phyloP scores from a whole-genome alignment of 2,888 invertebrate species.

The Meiosimyza decipiens region DNA sequence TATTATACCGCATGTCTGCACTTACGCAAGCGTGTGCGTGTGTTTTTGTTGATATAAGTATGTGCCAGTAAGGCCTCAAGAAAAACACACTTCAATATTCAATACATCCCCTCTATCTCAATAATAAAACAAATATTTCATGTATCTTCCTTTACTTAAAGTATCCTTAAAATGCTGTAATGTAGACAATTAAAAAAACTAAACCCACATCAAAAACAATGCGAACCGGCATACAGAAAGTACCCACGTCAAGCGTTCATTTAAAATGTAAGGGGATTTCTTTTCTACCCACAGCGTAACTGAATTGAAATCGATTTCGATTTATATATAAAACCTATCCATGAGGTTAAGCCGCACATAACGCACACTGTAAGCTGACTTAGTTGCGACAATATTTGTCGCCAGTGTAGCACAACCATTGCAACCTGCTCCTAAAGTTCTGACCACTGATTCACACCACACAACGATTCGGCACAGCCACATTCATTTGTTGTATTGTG shows the following conservation, averaged over 20 bases:
- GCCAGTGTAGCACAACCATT: background rate
- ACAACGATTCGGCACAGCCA: background rate
- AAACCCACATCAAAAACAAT: too few species aligned
- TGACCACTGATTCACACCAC: background rate
- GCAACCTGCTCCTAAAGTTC: background rate
- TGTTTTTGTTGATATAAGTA: background rate
- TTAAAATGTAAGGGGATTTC: too few species aligned
- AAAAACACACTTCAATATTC: too few species aligned
- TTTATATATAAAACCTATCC: background rate
- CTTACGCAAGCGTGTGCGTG: background rate
- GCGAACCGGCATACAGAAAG: too few species aligned
- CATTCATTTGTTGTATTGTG: conserved; percentile 17
- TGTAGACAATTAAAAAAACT: too few species aligned
- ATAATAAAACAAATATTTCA: too few species aligned
- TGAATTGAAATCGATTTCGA: conserved; percentile 11
- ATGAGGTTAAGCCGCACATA: conserved; percentile 5
- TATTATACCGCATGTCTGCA: background rate
- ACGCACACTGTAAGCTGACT: background rate
- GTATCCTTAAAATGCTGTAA: too few species aligned
- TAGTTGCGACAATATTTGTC: background rate
- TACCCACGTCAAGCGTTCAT: too few species aligned
- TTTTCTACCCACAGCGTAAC: background rate
- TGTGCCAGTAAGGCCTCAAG: too few species aligned
- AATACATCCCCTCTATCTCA: too few species aligned
- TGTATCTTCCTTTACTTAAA: too few species aligned